Conservation (phyloP, 92 coral and sea anemone species). For the Virgularia gustaviana region DNA sequence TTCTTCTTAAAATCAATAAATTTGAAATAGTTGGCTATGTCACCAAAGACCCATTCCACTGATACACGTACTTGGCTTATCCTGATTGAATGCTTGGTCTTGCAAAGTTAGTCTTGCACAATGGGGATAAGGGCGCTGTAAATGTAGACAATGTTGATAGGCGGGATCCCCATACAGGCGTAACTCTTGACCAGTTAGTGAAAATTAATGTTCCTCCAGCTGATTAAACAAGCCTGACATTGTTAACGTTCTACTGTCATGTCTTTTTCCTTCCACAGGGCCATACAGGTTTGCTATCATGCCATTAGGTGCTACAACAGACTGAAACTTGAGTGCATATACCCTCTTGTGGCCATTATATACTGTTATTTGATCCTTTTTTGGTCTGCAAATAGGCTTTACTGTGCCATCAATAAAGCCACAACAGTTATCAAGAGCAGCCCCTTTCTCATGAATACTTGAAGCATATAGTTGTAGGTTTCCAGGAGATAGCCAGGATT, state of each 20-base stretch:
- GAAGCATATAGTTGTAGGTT: constrained; percentile 31
- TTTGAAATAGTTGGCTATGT: no score
- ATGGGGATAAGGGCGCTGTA: not conserved
- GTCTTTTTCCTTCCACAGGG: no score
- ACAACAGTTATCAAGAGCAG: constrained; percentile 42
- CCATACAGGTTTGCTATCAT: constrained; percentile 34
- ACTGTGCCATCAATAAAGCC: no score
- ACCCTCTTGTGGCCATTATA: constrained; percentile 40
- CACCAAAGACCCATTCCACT: not conserved
- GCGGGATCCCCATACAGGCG: constrained; percentile 27
- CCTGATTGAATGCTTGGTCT: constrained; percentile 22
- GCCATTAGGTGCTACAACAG: constrained; percentile 47
- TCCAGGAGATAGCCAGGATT: constrained; percentile 37
- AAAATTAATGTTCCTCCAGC: constrained; percentile 16
- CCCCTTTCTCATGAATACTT: constrained; percentile 31
- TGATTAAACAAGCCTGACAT: constrained; percentile 39
- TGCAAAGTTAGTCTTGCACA: constrained; percentile 37
- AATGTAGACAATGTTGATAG: constrained; percentile 3
- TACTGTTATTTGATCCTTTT: constrained; percentile 16
- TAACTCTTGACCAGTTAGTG: constrained; percentile 17
- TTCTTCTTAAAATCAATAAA: no score
- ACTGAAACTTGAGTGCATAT: constrained; percentile 27
- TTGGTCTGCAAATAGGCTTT: constrained; percentile 35
- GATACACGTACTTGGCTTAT: not conserved
- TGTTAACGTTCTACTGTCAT: constrained; percentile 31